Evolutionary conservation across 2,113 vertebrate genomes (phyloP).

Genomic region (Bufo bufo): DNA sequence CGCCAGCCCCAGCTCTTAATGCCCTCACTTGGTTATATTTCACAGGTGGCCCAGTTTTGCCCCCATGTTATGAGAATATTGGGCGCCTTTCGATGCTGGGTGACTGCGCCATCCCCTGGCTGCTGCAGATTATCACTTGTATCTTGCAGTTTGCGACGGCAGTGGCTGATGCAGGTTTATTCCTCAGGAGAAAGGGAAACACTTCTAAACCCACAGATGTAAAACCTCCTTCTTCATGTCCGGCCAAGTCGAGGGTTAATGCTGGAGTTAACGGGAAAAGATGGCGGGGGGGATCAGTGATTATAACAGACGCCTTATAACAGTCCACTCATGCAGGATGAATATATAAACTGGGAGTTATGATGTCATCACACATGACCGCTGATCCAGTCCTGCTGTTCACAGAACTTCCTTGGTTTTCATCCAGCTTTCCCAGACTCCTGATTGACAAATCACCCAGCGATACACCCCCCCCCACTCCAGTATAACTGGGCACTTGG

Average conservation of each 20-base stretch:
- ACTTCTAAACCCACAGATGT: neutral
- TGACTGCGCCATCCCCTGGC: neutral
- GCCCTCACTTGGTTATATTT: neutral
- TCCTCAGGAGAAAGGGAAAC: neutral
- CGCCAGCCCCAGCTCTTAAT: neutral
- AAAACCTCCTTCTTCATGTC: constrained; percentile 6
- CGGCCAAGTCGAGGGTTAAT: neutral
- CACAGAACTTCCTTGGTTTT: too few species aligned
- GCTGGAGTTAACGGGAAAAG: neutral
- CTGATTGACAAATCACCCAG: too few species aligned
- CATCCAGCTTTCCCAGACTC: too few species aligned
- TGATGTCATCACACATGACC: too few species aligned
- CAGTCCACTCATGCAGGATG: too few species aligned
- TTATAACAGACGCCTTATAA: too few species aligned
- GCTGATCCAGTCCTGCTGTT: too few species aligned
- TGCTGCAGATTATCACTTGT: neutral
- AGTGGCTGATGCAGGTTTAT: neutral
- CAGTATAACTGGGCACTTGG: too few species aligned
- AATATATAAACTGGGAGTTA: too few species aligned
- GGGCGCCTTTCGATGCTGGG: neutral
- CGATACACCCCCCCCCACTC: too few species aligned
- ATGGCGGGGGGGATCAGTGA: neutral
- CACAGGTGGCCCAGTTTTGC: neutral
- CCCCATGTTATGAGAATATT: neutral
- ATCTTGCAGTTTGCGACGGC: neutral